phyloP scores from a whole-genome alignment of 2,797 vertebrate species.

The Furcifer pardalis region DNA sequence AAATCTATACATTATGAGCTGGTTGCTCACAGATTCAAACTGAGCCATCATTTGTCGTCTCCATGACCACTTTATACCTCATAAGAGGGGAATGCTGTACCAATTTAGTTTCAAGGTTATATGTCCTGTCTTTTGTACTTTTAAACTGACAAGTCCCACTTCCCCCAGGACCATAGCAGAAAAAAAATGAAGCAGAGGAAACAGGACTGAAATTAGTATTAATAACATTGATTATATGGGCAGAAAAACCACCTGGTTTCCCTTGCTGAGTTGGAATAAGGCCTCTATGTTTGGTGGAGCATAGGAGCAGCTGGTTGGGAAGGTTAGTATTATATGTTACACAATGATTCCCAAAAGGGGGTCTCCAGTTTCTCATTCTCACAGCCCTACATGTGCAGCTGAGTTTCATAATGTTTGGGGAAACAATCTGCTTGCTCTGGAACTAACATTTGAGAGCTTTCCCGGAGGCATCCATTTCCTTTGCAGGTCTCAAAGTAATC shows the following conservation, averaged over 20 bases:
- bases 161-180: not conserved
- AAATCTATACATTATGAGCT: not conserved
- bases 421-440: slow-evolving; percentile 3
- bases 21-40: not conserved
- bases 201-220: slow-evolving; percentile 26
- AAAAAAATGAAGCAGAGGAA: slow-evolving; percentile 6
- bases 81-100: not conserved
- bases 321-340: not conserved
- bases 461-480: not conserved
- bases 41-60: not conserved
- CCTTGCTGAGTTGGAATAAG: slow-evolving; percentile 4
- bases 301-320: slow-evolving; percentile 13
- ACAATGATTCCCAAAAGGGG: slow-evolving; percentile 18
- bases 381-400: slow-evolving; percentile 20
- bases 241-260: slow-evolving; percentile 30
- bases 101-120: not conserved
- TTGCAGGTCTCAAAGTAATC: slow-evolving; percentile 5
- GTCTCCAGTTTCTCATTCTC: slow-evolving; percentile 31
- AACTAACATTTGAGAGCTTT: slow-evolving; percentile 24
- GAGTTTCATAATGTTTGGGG: slow-evolving; percentile 22
- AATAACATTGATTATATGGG: slow-evolving; percentile 13
- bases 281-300: not conserved
- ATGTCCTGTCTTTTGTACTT: not conserved
- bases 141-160: slow-evolving; percentile 12
- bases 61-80: not conserved